A percentile compares a stretch with the other conserved stretches of the same genome.
These are phyloP conservation scores for Parnassius orleans DNA, from an alignment of 2,888 invertebrate species.

Conservation along the genomic window DNA sequence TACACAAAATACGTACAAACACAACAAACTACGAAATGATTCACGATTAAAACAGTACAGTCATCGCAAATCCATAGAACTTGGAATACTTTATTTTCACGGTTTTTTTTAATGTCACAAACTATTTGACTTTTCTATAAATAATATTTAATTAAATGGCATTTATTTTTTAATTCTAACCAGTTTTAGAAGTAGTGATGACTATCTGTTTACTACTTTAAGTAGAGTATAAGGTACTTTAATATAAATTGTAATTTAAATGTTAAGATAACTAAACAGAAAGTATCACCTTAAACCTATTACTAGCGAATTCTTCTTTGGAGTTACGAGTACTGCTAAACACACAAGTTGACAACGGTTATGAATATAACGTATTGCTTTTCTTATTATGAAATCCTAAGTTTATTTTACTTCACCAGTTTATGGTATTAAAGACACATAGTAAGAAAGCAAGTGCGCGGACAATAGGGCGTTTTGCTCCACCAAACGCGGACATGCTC, in stretches of 20 bases:
- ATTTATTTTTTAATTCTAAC: not conserved
- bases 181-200: not conserved
- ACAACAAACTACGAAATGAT: constrained; percentile 78
- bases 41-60: constrained; percentile 72
- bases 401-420: constrained; percentile 21
- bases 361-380: constrained; percentile 65
- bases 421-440: constrained; percentile 36
- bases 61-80: constrained; percentile 78
- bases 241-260: not conserved
- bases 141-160: not conserved
- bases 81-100: constrained; percentile 2
- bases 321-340: constrained; percentile 78
- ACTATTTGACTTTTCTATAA: not conserved
- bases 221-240: not conserved
- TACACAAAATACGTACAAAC: constrained; percentile 78
- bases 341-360: constrained; percentile 66
- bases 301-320: constrained; percentile 57
- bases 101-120: not conserved
- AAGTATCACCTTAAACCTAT: constrained; percentile 51
- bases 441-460: constrained; percentile 78
- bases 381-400: constrained; percentile 68
- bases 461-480: constrained; percentile 55
- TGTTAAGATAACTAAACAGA: constrained; percentile 36
- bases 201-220: not conserved
- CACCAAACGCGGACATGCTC: constrained; percentile 78